phyloP scores from a whole-genome alignment of 1,140 invertebrate species.

The Agrypnia vestita region DNA sequence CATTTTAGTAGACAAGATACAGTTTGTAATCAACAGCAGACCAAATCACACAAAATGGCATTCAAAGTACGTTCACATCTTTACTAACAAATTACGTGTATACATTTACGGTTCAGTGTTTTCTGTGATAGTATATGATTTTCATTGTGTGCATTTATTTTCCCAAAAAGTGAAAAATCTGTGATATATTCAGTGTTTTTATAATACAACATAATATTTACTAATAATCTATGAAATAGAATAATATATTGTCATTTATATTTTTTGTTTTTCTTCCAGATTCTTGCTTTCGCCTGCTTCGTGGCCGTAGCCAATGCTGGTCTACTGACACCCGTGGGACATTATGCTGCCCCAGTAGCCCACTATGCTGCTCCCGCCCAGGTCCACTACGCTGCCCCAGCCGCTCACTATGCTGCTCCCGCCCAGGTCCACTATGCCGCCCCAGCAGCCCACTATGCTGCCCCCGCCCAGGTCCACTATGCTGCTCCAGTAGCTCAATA shows the following conservation, averaged over 20 bases:
- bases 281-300: slow-evolving; percentile 54
- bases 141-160: too few species aligned
- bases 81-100: too few species aligned
- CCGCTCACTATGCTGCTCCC: slow-evolving; percentile 61
- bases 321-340: slow-evolving; percentile 74
- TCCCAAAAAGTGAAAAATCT: too few species aligned
- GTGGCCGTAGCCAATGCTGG: slow-evolving; percentile 56
- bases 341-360: slow-evolving; percentile 61
- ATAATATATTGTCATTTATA: too few species aligned
- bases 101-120: too few species aligned
- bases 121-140: too few species aligned
- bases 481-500: slow-evolving; percentile 56
- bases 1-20: not conserved
- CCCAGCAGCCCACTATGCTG: slow-evolving; percentile 57
- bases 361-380: slow-evolving; percentile 32
- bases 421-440: slow-evolving; percentile 62
- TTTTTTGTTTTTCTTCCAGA: slow-evolving; percentile 2
- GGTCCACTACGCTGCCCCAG: slow-evolving; percentile 39
- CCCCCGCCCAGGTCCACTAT: slow-evolving; percentile 36
- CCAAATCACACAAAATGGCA: not conserved
- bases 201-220: too few species aligned
- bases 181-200: too few species aligned
- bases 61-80: slow-evolving; percentile 1
- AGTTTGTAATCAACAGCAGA: not conserved
- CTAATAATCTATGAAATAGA: too few species aligned